phyloP scores from a whole-genome alignment of 2,888 invertebrate genomes.

The Polylopha cassiicola region DNA sequence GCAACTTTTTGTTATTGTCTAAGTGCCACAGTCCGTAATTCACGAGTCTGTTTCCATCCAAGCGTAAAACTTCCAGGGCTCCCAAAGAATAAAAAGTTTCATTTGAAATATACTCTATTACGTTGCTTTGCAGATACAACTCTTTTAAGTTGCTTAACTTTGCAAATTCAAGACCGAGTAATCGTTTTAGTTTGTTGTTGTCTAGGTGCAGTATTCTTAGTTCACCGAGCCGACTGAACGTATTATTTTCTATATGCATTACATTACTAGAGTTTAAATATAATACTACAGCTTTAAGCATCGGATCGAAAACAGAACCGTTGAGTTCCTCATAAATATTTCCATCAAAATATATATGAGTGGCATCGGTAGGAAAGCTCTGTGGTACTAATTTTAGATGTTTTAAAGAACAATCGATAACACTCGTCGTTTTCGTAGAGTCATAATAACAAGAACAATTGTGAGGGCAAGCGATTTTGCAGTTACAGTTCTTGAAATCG shows the following conservation, averaged over 20 bases:
- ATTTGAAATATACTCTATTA: conserved; percentile 87
- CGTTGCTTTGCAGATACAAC: conserved; percentile 91
- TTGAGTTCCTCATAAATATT: conserved; percentile 88
- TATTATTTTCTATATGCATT: conserved; percentile 88
- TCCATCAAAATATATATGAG: conserved; percentile 94
- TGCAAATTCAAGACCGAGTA: conserved; percentile 90
- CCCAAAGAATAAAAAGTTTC: conserved; percentile 86
- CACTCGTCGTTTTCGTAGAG: conserved; percentile 92
- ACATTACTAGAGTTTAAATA: conserved; percentile 91
- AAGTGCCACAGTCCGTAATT: conserved; percentile 89
- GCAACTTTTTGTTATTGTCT: conserved; percentile 82
- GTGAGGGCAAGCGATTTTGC: conserved; percentile 94
- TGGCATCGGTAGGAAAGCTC: conserved; percentile 92
- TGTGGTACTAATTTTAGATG: conserved; percentile 85
- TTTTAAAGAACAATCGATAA: conserved; percentile 92
- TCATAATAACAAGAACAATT: conserved; percentile 97
- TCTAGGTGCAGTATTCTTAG: conserved; percentile 89
- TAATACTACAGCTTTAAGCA: conserved; percentile 79
- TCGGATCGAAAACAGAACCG: conserved; percentile 62
- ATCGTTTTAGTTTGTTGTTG: conserved; percentile 86
- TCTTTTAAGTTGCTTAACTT: conserved; percentile 87
- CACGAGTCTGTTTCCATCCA: conserved; percentile 90
- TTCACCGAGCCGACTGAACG: conserved; percentile 87
- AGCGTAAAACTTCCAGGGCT: conserved; percentile 86
- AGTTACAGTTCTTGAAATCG: conserved; percentile 96